Evolutionary conservation across 2,797 vertebrate species (phyloP), one percentile per base, ranked within the genome.

Genomic region (Pipistrellus pygmaeus): DNA sequence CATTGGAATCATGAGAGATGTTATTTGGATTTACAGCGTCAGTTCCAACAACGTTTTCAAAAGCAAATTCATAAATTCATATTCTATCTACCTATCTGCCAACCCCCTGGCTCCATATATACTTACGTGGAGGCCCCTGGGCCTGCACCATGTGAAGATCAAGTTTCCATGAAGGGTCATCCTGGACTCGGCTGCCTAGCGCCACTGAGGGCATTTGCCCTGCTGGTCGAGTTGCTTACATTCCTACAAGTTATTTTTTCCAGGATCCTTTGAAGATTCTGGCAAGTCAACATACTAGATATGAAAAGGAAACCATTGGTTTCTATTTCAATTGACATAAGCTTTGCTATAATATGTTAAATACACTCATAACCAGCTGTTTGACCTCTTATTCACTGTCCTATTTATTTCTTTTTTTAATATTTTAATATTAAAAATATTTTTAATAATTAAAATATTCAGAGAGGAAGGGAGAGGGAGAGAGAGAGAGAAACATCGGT

Each of bases 261-360:
- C 53, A 20, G 90, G 48, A 23, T 73, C 23, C 7, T 78, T 82
- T 75, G 14, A 57, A 68, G 14, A 32, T 71, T 69, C n/a, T 64
- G 14, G 73, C 1, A 73, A 44, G 13, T 82, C 41, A 60, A 55
- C 9, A 15, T 51, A 46, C 48, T 75, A 71, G 15, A 38, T 85
- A 64, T 87, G 88, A 80, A 89, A 82, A 10, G 20, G 14, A 69
- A 84, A 23, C 27, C 72, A 32, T 32, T 76, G 8, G 53, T 88
- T 20, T 95, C 27, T 81, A 18, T 71, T 95, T 86, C 89, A 32
- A 35, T 48, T 92, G 25, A 68, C 57, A 11, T 38, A 82, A 64
- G 44, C 18, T 48, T 69, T 44, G 5, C 51, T 77, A 38, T 60
- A 48, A 66, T 64, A 4, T 64, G 27, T 81, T 71, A 55, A 57